Base-by-base conservation (phyloP, 2,113 vertebrate species). In the Naja naja region DNA sequence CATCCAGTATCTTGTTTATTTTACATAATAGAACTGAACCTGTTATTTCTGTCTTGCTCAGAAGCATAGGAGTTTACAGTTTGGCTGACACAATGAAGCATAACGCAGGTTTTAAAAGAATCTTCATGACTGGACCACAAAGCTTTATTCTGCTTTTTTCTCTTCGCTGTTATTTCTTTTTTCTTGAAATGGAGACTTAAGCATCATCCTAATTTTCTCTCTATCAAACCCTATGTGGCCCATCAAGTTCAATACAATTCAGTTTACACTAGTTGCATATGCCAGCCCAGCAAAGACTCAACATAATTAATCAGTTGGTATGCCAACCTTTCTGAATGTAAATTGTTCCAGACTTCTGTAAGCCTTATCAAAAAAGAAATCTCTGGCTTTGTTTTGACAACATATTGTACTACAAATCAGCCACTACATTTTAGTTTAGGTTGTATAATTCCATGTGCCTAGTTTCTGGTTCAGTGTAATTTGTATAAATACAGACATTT, bases 281-380 rank as follows among this genome's bases (percentile, higher is more conserved):
- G 45, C 23, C 30, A 54, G 47, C 30, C 39, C 12, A 14, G 22
- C 54, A 58, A 27, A n/a, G 89, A 11, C 34, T 81, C 69, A 81
- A 39, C 34, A 20, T 39, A 81, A 22, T 34, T 39, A 81, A 81
- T 81, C 74, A 81, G 74, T 34, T 81, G 16, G 34, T 22, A 56
- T 2, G 1, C 34, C 60, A 6, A 7, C 14, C 14, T 74, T 23
- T 23, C 58, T 52, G 47, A 22, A 39, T 0, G 0, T 43, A 89
- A 91, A 47, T 69, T 88, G 2, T 39, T 56, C 2, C 11, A 85
- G 54, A 18, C 45, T 92, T 30, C 91, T 7, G 1, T 91, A 94
- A 94, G 64, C 45, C 39, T 95, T 86, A 87, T 18, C 55, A 87
- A 56, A 60, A 52, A 56, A 60, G 6, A 88, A 85, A 4, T 3